These are phyloP conservation scores for Volucella bombylans DNA, from an alignment of 2,888 invertebrate genomes.

Conservation along the genomic window DNA sequence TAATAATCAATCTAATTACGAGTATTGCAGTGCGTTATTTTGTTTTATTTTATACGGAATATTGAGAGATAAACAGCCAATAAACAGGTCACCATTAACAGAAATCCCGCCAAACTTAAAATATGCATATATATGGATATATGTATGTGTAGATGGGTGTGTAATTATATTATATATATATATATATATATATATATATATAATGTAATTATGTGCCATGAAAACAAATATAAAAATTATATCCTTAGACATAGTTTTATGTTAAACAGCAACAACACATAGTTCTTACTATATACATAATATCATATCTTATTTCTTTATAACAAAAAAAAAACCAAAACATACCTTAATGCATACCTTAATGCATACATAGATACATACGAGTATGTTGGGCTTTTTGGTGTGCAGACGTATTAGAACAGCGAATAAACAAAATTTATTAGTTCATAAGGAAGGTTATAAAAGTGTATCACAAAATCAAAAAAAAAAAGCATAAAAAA, in stretches of 20 bases:
- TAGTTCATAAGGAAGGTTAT: neutral
- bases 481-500: neutral
- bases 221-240: neutral
- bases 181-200: no score
- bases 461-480: neutral
- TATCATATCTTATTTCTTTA: constrained; percentile 10
- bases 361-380: neutral
- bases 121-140: neutral
- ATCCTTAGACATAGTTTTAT: constrained; percentile 1
- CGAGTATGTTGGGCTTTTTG: no score
- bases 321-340: constrained; percentile 4
- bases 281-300: neutral
- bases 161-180: no score
- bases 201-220: no score
- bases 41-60: constrained; percentile 9
- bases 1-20: neutral
- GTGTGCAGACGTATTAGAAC: no score
- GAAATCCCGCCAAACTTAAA: constrained; percentile 38
- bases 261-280: neutral
- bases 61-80: neutral
- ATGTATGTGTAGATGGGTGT: no score
- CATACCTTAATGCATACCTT: neutral
- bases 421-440: no score
- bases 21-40: neutral
- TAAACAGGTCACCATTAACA: constrained; percentile 26